phyloP scores from a whole-genome alignment of 2,113 vertebrate species.

The Corythornis cristatus region DNA sequence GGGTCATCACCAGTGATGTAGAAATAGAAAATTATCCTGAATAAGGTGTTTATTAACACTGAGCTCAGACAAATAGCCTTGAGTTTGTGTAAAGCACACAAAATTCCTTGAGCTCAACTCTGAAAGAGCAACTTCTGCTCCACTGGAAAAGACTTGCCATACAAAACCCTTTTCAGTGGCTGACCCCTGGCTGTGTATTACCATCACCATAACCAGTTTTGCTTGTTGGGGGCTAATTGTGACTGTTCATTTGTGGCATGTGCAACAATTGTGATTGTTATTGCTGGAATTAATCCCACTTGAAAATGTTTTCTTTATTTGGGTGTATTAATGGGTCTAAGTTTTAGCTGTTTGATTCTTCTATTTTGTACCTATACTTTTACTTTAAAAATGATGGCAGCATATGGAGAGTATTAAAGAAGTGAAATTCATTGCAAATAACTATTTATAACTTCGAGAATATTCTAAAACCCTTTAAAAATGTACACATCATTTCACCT shows the following conservation, averaged over 20 bases:
- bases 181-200: not conserved
- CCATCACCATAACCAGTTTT: not conserved
- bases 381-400: not conserved
- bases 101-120: not conserved
- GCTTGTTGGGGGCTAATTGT: not conserved
- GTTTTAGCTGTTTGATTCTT: not conserved
- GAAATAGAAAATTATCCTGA: not conserved
- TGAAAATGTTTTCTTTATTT: not conserved
- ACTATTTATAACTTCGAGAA: not conserved
- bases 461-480: not conserved
- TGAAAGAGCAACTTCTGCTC: not conserved
- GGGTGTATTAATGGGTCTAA: not conserved
- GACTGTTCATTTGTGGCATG: not conserved
- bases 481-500: not conserved
- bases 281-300: conserved; percentile 13
- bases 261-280: not conserved
- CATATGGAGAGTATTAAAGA: not conserved
- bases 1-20: not conserved
- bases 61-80: not conserved
- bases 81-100: not conserved
- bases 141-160: not conserved
- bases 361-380: not conserved
- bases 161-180: not conserved
- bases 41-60: not conserved
- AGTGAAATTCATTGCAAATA: not conserved